Percentiles rank a stretch among this genome's conserved stretches.
Conservation (phyloP, 2,888 invertebrate genomes). For the Rotaria sp. region DNA sequence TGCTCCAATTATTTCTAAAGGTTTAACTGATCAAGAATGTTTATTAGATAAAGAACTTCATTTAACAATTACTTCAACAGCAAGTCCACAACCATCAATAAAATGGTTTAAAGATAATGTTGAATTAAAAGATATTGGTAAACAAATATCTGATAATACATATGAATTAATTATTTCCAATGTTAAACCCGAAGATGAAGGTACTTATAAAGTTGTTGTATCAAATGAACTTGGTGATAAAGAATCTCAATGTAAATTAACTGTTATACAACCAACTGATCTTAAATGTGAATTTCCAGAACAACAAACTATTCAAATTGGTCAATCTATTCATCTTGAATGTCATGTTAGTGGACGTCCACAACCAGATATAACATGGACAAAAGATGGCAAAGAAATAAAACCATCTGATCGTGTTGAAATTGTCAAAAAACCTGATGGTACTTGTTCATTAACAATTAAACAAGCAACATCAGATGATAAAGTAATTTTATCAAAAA, state of each 20-base stretch:
- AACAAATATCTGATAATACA: neutral
- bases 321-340: conserved; percentile 1
- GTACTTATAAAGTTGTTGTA: conserved; percentile 17
- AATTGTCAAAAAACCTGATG: conserved; percentile 4
- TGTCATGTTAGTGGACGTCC: conserved; percentile 35
- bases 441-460: conserved; percentile 33
- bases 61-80: conserved; percentile 12
- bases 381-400: conserved; percentile 36
- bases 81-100: conserved; percentile 37
- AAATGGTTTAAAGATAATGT: conserved; percentile 39
- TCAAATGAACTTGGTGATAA: conserved; percentile 35
- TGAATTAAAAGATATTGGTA: conserved; percentile 30
- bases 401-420: conserved; percentile 26
- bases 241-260: conserved; percentile 32
- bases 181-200: conserved; percentile 28
- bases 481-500: conserved; percentile 14
- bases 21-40: conserved; percentile 45
- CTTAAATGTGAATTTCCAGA: conserved; percentile 30
- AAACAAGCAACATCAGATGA: conserved; percentile 33
- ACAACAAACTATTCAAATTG: conserved; percentile 28
- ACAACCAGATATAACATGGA: conserved; percentile 34
- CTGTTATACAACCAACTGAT: conserved; percentile 27
- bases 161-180: conserved; percentile 33
- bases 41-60: conserved; percentile 47
- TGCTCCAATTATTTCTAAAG: conserved; percentile 28